Evolutionary conservation across 2,113 vertebrate species (phyloP).

Genomic region (Halichoeres trimaculatus): DNA sequence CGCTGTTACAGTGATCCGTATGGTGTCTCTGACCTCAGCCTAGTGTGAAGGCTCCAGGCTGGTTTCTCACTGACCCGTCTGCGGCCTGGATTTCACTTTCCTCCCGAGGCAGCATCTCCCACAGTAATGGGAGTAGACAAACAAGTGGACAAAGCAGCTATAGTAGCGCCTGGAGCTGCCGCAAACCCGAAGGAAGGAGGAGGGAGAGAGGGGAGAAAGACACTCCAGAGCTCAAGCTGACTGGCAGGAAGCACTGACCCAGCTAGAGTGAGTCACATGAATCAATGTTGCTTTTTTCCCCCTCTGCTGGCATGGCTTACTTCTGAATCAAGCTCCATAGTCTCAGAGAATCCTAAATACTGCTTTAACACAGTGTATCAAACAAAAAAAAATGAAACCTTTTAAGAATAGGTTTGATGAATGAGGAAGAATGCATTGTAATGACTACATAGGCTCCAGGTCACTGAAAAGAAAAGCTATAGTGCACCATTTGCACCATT

Average conservation of each 20-base stretch:
- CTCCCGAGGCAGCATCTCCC: slow-evolving; percentile 69
- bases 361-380: background rate
- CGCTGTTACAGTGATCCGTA: slow-evolving; percentile 34
- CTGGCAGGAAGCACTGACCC: slow-evolving; percentile 75
- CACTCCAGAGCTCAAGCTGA: slow-evolving; percentile 55
- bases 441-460: slow-evolving; percentile 12
- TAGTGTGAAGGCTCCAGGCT: slow-evolving; percentile 58
- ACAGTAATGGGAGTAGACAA: slow-evolving; percentile 73
- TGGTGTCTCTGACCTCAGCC: slow-evolving; percentile 48
- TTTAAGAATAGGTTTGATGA: slow-evolving; percentile 4
- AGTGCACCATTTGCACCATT: slow-evolving; percentile 36
- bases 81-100: slow-evolving; percentile 62
- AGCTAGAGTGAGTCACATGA: slow-evolving; percentile 62
- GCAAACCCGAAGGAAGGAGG: slow-evolving; percentile 26
- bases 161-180: slow-evolving; percentile 54
- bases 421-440: background rate
- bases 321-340: slow-evolving; percentile 35
- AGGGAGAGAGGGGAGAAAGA: background rate
- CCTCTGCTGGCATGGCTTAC: slow-evolving; percentile 50
- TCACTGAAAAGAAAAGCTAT: slow-evolving; percentile 33
- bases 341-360: slow-evolving; percentile 57
- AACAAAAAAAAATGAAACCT: slow-evolving; percentile 5
- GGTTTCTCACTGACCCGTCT: slow-evolving; percentile 59
- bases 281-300: slow-evolving; percentile 60
- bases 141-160: slow-evolving; percentile 64